Percentiles rank a stretch among this genome's conserved stretches.
Evolutionary conservation across 2,797 vertebrate species (phyloP).

Genomic region (Sebastes vulpes): DNA sequence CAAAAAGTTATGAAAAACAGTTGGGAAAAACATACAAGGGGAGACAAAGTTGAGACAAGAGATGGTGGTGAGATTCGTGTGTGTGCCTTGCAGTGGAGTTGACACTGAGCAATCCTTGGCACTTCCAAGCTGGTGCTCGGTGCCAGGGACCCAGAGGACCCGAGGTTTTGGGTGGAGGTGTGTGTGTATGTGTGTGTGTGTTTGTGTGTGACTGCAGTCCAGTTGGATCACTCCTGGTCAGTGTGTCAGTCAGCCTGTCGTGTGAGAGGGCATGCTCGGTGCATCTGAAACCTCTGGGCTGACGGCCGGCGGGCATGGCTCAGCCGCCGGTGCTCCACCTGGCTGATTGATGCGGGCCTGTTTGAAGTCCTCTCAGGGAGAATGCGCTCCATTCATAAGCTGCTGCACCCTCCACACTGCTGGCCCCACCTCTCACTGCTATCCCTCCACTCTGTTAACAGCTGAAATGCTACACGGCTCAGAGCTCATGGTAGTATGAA

Average conservation of each 20-base stretch:
- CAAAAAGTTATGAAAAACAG: background rate
- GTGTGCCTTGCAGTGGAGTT: background rate
- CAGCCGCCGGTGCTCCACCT: conserved; percentile 68
- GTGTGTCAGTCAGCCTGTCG: conserved; percentile 67
- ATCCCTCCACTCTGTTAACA: conserved; percentile 77
- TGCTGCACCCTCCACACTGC: conserved; percentile 46
- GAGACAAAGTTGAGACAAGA: background rate
- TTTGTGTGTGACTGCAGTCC: background rate
- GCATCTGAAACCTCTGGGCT: conserved; percentile 71
- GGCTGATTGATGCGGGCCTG: conserved; percentile 73
- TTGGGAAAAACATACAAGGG: background rate
- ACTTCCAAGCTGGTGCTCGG: background rate
- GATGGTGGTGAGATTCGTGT: background rate
- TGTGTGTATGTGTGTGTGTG: conserved; percentile 25
- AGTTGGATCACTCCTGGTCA: conserved; percentile 28
- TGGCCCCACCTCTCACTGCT: conserved; percentile 49
- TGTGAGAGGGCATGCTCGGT: conserved; percentile 62
- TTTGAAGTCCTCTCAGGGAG: conserved; percentile 81
- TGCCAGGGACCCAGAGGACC: conserved; percentile 33
- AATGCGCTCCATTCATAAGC: conserved; percentile 80
- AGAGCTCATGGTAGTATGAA: conserved; percentile 53
- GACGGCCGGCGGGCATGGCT: conserved; percentile 62
- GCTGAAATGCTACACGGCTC: conserved; percentile 77
- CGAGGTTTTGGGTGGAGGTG: conserved; percentile 9
- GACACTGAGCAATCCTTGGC: conserved; percentile 34